Base-by-base conservation (phyloP, 2,797 vertebrate genomes). In the Falco concolor region DNA sequence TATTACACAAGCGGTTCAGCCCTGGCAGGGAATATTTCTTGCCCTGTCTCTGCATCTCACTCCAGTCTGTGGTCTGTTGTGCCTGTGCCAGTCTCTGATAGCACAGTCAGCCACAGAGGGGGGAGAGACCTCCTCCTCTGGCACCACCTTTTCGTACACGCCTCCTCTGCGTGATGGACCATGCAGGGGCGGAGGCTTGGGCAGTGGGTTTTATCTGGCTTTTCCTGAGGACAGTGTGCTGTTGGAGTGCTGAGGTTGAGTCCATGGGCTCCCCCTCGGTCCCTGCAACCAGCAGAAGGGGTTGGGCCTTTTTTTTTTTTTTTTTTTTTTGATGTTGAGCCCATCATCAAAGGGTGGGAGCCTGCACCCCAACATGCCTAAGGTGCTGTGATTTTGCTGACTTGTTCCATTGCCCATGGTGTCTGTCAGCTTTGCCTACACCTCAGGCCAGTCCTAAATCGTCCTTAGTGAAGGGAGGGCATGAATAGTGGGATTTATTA, bases 131-230 rank as follows among this genome's bases (percentile, higher is more conserved):
- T 10, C 16, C 28, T 59, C 17, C 54, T 36, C 12, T 67, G 78
- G 27, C 16, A 38, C 45, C 18, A 42, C 4, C 9, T 65, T 22
- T 49, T 68, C 1, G 0, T 14, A 38, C 7, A 13, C 78, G 7
- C 13, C 38, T 59, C 10, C 13, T 44, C n/a, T 42, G 15, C n/a
- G 28, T 13, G 20, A 34, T 45, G 80, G 22, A 10, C n/a, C 21
- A 0, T 0, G 1, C 15, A 50, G 10, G 3, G 3, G 1, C 25
- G 8, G 42, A 49, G 15, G 21, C 17, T 82, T 50, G 1, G 27
- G 2, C 4, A 50, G 6, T 27, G 53, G 3, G 12, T 10, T 89
- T 86, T 64, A 3, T 32, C 53, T 61, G 13, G 8, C 7, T 59
- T 13, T 67, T 12, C 17, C 20, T 0, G 1, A n/a, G 21, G 10